Base-by-base conservation (phyloP, 2,888 invertebrate species). In the Pyralis farinalis region DNA sequence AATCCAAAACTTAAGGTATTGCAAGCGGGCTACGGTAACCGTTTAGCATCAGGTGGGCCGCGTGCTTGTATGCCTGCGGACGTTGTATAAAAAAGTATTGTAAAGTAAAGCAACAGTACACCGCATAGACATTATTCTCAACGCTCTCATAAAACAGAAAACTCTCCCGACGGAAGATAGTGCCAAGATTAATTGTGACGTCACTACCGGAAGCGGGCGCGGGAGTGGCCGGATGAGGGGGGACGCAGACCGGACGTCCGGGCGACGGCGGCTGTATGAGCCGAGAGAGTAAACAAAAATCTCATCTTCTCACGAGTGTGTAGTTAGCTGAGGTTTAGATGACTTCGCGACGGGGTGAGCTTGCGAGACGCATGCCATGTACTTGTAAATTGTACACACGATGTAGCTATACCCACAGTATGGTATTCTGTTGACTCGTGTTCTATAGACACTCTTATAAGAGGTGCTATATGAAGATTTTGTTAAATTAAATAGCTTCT, bases 101-200 rank as follows among this genome's bases (percentile, higher is more conserved):
- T n/a, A n/a, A n/a, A n/a, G n/a, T n/a, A n/a, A n/a, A n/a, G n/a
- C n/a, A n/a, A n/a, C n/a, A n/a, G n/a, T n/a, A n/a, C n/a, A n/a
- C n/a, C n/a, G n/a, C n/a, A n/a, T n/a, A n/a, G n/a, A n/a, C n/a
- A n/a, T 16, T 16, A 16, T 16, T 3, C 16, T 3, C 16, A 16
- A 16, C 16, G 4, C 7, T 36, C 42, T 34, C 43, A 40, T 47
- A 43, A 47, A 47, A 41, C 45, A 44, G 46, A 51, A 55, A 63
- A 54, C 51, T 51, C 49, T 48, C 46, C 42, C 42, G 48, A 47
- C 69, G 71, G 70, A 70, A 70, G 67, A 66, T 59, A 53, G 60
- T 46, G 52, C 61, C 65, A 69, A 72, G 72, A 75, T 72, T 75
- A 73, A 75, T 72, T 58, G 72, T 71, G 70, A 71, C 70, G 68